Evolutionary conservation across 2,888 invertebrate species (phyloP).

Genomic region (Pseudanteris insignis): DNA sequence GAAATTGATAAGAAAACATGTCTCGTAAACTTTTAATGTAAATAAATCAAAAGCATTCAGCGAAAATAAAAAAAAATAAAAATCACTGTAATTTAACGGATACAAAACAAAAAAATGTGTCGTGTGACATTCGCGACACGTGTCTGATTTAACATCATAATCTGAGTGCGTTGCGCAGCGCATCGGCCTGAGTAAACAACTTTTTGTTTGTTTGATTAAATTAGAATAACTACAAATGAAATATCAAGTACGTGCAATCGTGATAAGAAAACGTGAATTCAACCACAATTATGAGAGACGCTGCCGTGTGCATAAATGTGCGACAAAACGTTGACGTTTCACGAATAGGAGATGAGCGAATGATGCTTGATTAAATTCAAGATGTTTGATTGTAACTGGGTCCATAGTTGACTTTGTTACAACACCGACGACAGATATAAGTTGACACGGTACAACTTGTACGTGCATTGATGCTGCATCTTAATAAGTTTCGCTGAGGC

Average conservation of each 20-base stretch:
- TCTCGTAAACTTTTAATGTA: too few relatives aligned
- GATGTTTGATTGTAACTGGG: constrained; percentile 52
- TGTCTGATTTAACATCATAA: constrained; percentile 14
- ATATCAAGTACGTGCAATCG: constrained; percentile 17
- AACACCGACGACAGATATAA: constrained; percentile 20
- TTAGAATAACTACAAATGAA: constrained; percentile 23
- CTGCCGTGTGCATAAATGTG: constrained; percentile 20
- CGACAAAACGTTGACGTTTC: constrained; percentile 15
- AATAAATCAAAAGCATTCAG: too few relatives aligned
- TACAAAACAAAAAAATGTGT: constrained; percentile 8
- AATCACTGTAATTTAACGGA: constrained; percentile 6
- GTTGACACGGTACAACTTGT: constrained; percentile 16
- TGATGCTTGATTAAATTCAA: constrained; percentile 52
- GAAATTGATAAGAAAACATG: constrained; percentile 2
- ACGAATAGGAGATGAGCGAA: constrained; percentile 20
- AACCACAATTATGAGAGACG: constrained; percentile 12
- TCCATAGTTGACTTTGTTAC: constrained; percentile 47
- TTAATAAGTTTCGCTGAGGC: constrained; percentile 16
- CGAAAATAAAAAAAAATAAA: too few relatives aligned
- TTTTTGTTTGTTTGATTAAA: constrained; percentile 33
- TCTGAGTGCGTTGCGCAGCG: constrained; percentile 12
- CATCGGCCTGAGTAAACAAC: constrained; percentile 16
- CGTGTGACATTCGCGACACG: constrained; percentile 11
- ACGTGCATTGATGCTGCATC: constrained; percentile 19
- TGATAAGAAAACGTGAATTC: constrained; percentile 29